Evolutionary conservation across 2,113 vertebrate genomes (phyloP).

Genomic region (Pipa parva): DNA sequence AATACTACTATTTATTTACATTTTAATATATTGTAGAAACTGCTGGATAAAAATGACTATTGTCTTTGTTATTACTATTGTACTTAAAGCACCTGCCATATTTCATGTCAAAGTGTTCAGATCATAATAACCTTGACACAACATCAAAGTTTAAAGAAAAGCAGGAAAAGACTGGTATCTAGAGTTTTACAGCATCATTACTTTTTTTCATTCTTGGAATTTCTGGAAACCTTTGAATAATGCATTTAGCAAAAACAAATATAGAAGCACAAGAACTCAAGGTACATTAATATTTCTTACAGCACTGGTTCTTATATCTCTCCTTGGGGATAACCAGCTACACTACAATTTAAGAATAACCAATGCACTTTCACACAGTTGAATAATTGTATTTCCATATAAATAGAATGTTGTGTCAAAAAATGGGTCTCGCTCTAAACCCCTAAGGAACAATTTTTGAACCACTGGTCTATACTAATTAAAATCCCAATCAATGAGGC

Average conservation of each 20-base stretch:
- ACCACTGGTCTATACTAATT: slow-evolving; percentile 18
- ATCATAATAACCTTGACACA: background rate
- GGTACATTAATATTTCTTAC: slow-evolving; percentile 22
- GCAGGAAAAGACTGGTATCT: background rate
- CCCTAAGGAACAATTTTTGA: slow-evolving; percentile 11
- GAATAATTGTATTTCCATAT: slow-evolving; percentile 21
- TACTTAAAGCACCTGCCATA: too few species aligned
- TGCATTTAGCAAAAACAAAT: slow-evolving; percentile 10
- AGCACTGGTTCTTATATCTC: background rate
- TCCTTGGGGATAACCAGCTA: slow-evolving; percentile 14
- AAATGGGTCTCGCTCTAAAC: slow-evolving; percentile 9
- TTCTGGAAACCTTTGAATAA: slow-evolving; percentile 6
- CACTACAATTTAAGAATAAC: slow-evolving; percentile 18
- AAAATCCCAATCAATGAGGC: slow-evolving; percentile 9
- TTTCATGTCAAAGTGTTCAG: background rate
- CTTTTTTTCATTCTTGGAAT: background rate
- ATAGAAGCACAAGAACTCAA: slow-evolving; percentile 4
- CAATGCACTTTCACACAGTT: slow-evolving; percentile 7
- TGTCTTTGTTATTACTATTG: too few species aligned
- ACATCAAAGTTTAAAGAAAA: background rate
- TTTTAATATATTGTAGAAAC: too few species aligned
- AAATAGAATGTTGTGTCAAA: slow-evolving; percentile 23
- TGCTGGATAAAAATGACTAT: too few species aligned
- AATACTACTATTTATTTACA: too few species aligned
- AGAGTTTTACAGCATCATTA: slow-evolving; percentile 6